Evolutionary conservation across 30 jellyfish, hydroid and myxozoan genomes (phyloP), one percentile per base, ranked within the genome.

Genomic region (Hydra vulgaris): DNA sequence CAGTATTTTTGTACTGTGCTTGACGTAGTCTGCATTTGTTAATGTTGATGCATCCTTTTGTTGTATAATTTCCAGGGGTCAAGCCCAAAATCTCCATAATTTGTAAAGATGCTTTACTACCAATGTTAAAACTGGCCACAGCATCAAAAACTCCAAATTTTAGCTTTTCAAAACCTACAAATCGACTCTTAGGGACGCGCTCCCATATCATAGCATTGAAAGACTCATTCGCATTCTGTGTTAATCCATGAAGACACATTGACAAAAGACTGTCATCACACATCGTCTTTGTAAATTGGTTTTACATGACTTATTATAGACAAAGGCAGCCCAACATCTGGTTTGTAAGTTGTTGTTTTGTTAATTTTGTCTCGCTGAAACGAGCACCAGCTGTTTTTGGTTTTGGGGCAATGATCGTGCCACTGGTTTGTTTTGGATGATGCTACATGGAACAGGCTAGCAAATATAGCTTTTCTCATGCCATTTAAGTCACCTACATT

Each of bases 361-460:
- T 56, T 56, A n/a, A n/a, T 56, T n/a, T 56, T 56, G n/a, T 56
- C 71, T n/a, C n/a, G 71, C n/a, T 15, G 71, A n/a, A 56, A 56
- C 71, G n/a, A 56, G n/a, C 71, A 56, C n/a, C 71, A 56, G 71
- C 71, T 56, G 71, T 56, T 56, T 56, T 56, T 56, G 71, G 71
- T 15, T 56, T 56, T 56, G 71, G 71, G 71, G 71, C 71, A 56
- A 56, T 56, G n/a, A 56, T 56, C 71, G n/a, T 56, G n/a, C n/a
- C n/a, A n/a, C n/a, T n/a, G 71, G 71, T 56, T 56, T 56, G 71
- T n/a, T 56, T 56, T 56, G 17, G 71, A 56, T n/a, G n/a, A 56
- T 56, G 71, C 71, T 56, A 56, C 71, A 56, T 56, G 71, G 71
- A 56, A 56, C 17, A 56, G 71, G 71, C 71, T 56, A 56, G 71